These are phyloP conservation scores for Mycetomoellerius zeteki DNA, from an alignment of 1,140 invertebrate genomes.

Conservation along the genomic window DNA sequence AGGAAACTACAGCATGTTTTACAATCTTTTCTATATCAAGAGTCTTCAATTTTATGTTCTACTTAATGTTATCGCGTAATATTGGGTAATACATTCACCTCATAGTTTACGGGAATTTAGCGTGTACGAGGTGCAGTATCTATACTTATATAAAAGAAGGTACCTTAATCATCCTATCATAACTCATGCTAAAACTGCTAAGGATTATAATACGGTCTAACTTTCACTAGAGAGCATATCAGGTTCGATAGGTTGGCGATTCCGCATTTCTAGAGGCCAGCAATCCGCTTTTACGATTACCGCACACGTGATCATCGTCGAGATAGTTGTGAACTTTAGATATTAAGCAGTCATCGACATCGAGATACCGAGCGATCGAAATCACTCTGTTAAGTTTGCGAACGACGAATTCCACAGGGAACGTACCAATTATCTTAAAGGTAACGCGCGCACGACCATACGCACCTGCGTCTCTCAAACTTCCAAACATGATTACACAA, in stretches of 20 bases:
- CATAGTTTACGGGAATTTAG: neutral
- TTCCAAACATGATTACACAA: slow-evolving; percentile 11
- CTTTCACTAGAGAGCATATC: slow-evolving; percentile 43
- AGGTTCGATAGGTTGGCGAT: slow-evolving; percentile 41
- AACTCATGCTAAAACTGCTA: slow-evolving; percentile 4
- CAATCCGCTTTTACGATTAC: slow-evolving; percentile 8
- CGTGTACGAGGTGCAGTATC: neutral
- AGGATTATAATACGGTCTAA: slow-evolving; percentile 34
- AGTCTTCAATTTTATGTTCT: neutral
- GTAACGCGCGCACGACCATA: neutral
- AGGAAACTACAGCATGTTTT: neutral
- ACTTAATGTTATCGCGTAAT: neutral
- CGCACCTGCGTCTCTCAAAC: neutral
- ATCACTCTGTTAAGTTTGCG: slow-evolving; percentile 10
- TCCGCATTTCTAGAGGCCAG: slow-evolving; percentile 49
- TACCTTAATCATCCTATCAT: slow-evolving; percentile 11
- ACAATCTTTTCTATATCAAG: neutral
- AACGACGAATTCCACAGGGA: neutral
- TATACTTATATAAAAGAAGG: neutral
- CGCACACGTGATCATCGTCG: neutral
- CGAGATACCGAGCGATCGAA: neutral
- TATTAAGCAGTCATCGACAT: neutral
- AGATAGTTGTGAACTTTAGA: slow-evolving; percentile 1
- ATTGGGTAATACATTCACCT: neutral
- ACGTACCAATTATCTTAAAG: neutral